Evolutionary conservation across 2,797 vertebrate species (phyloP).

Genomic region (Galago senegalensis): DNA sequence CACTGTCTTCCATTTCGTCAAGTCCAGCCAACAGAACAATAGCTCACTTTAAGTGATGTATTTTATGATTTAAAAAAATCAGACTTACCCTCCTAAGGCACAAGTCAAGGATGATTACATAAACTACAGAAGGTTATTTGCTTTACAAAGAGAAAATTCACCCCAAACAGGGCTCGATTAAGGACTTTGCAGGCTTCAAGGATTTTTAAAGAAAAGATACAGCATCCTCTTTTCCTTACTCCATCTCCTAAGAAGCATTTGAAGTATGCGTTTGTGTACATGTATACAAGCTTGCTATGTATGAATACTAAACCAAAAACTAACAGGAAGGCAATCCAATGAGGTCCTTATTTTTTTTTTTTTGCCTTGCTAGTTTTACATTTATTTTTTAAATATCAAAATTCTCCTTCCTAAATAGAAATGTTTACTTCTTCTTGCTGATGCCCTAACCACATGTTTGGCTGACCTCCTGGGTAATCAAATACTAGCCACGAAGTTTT

Average conservation of each 20-base stretch:
- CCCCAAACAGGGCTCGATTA: neutral
- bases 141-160: neutral
- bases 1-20: neutral
- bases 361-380: neutral
- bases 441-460: neutral
- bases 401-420: neutral
- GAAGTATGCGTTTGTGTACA: neutral
- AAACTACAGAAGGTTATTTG: neutral
- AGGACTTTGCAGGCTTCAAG: neutral
- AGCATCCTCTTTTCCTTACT: neutral
- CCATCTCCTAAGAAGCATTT: neutral
- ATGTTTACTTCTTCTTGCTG: neutral
- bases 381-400: constrained; percentile 58
- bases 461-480: neutral
- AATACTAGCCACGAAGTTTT: neutral
- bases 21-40: neutral
- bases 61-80: neutral
- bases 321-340: neutral
- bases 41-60: neutral
- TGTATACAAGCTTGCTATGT: neutral
- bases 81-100: constrained; percentile 1
- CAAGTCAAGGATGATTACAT: constrained; percentile 51
- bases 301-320: neutral
- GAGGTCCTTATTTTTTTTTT: neutral
- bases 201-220: neutral